A percentile compares a stretch with the other conserved stretches of the same genome.
phyloP scores from a whole-genome alignment of 1,140 invertebrate genomes.

The Periplaneta americana region DNA sequence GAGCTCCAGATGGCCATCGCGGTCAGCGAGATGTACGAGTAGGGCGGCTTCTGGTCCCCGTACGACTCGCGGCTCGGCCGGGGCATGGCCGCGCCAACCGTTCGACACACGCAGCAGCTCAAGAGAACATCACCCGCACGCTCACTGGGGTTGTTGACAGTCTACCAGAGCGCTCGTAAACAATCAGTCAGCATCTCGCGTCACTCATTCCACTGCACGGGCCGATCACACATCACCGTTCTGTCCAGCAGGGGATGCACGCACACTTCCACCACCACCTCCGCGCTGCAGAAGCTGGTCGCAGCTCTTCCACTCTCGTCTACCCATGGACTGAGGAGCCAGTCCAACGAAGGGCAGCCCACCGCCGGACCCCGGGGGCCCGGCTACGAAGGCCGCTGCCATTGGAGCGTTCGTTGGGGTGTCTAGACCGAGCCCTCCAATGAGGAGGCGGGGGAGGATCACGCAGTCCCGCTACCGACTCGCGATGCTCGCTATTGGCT shows the following conservation, averaged over 20 bases:
- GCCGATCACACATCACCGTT: background rate
- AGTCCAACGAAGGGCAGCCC: background rate
- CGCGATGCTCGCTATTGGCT: background rate
- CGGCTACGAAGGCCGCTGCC: background rate
- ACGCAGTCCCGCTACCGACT: background rate
- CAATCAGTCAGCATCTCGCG: background rate
- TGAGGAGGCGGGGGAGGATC: background rate
- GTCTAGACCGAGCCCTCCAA: background rate
- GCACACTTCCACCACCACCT: background rate
- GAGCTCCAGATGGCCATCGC: constrained; percentile 92
- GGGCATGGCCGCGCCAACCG: constrained; percentile 52
- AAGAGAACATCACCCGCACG: background rate
- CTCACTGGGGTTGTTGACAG: background rate
- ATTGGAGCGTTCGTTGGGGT: background rate
- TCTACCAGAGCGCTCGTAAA: background rate
- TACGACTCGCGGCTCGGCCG: constrained; percentile 79
- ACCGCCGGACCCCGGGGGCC: too few species aligned
- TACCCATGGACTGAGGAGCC: background rate
- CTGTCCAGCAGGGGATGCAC: background rate
- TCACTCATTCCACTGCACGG: too few species aligned
- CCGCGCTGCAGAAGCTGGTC: background rate
- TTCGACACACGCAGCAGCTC: background rate
- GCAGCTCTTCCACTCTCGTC: background rate
- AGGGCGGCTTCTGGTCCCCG: constrained; percentile 87
- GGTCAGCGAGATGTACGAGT: constrained; percentile 89